phyloP scores from a whole-genome alignment of 2,888 invertebrate genomes.

The Dasypolia templi region DNA sequence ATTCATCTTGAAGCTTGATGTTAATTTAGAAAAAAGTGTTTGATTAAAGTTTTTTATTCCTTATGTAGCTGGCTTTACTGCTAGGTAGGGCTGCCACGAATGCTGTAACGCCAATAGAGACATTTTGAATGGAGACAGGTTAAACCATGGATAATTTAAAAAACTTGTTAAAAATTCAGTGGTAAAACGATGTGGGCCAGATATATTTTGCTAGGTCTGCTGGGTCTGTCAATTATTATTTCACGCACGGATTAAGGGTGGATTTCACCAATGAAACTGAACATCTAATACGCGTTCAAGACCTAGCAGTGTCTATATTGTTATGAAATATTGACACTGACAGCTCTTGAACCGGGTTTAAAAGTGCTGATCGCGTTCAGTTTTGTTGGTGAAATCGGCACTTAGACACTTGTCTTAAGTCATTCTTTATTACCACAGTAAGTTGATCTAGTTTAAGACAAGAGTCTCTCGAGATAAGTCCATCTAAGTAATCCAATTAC shows the following conservation, averaged over 20 bases:
- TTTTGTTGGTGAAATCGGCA: too few species aligned
- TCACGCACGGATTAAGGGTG: too few species aligned
- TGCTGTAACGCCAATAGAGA: neutral
- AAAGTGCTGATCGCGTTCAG: too few species aligned
- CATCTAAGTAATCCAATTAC: slow-evolving; percentile 55
- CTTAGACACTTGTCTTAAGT: too few species aligned
- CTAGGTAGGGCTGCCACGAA: neutral
- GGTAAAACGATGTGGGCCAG: neutral
- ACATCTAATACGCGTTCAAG: too few species aligned
- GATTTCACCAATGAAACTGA: too few species aligned
- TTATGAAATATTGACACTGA: too few species aligned
- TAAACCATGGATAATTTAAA: neutral
- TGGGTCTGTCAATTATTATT: too few species aligned
- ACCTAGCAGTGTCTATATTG: too few species aligned
- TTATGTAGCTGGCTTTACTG: neutral
- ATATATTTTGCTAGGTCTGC: neutral
- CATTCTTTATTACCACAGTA: slow-evolving; percentile 11
- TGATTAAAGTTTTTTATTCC: slow-evolving; percentile 9
- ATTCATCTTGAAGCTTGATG: slow-evolving; percentile 4
- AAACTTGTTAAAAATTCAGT: neutral
- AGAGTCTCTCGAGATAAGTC: slow-evolving; percentile 10
- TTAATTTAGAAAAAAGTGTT: neutral
- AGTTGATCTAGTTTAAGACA: slow-evolving; percentile 16
- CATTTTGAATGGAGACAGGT: neutral
- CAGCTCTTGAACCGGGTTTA: too few species aligned